Percentiles rank a stretch among this genome's conserved stretches.
Conservation (phyloP, 2,797 vertebrate species). For the Crypturellus tataupa region DNA sequence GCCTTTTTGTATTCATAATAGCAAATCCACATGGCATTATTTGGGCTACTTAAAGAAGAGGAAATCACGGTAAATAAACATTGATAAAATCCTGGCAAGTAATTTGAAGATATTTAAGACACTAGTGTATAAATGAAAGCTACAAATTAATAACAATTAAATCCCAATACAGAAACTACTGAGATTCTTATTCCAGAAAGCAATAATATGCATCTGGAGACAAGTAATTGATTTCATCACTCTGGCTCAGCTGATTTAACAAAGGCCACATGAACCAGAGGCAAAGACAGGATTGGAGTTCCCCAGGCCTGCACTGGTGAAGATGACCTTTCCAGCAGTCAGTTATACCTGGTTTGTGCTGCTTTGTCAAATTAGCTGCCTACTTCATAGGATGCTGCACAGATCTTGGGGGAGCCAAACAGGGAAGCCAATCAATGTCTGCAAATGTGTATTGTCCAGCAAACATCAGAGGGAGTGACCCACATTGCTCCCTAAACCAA, state of each 20-base stretch:
- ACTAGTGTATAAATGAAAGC: neutral
- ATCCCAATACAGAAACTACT: neutral
- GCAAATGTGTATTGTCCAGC: neutral
- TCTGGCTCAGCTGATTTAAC: neutral
- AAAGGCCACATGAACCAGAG: neutral
- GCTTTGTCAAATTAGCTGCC: neutral
- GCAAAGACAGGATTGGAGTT: neutral
- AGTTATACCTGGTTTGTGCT: neutral
- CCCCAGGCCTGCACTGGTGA: neutral
- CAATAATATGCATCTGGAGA: neutral
- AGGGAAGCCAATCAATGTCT: neutral
- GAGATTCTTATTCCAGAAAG: neutral
- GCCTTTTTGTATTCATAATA: fast-evolving
- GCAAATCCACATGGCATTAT: fast-evolving
- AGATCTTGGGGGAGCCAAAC: neutral
- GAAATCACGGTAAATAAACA: neutral
- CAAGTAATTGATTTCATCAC: neutral
- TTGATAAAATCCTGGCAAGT: neutral
- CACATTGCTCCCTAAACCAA: neutral
- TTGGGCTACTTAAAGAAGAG: neutral
- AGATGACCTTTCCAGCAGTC: neutral
- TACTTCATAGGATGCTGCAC: neutral
- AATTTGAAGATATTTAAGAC: neutral
- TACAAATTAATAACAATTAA: neutral
- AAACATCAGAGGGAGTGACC: neutral